Conservation (phyloP, 30 jellyfish, hydroid and myxozoan species). For the Cassiopea andromeda region DNA sequence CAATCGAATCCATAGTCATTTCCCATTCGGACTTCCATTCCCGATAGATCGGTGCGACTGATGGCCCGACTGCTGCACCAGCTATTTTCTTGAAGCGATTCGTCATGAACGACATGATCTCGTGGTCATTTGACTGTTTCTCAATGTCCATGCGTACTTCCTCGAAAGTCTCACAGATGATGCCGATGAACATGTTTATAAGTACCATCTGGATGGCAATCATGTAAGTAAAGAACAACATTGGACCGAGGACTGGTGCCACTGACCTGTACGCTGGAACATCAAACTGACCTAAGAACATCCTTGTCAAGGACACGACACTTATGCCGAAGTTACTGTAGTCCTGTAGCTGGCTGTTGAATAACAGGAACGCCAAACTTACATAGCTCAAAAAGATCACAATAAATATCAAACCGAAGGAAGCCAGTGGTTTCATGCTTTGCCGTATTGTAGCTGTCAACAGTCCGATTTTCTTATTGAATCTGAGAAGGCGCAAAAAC, state of each 20-base stretch:
- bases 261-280: conserved; percentile 60
- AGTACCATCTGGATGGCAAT: conserved; percentile 85
- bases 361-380: conserved; percentile 73
- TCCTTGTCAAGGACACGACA: conserved; percentile 77
- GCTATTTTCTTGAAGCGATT: conserved; percentile 82
- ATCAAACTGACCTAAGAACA: conserved; percentile 91
- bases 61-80: conserved; percentile 78
- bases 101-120: conserved; percentile 81
- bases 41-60: conserved; percentile 87
- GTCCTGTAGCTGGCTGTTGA: conserved; percentile 75
- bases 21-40: conserved; percentile 97
- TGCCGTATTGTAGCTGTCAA: conserved; percentile 81
- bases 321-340: conserved; percentile 64
- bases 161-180: conserved; percentile 96
- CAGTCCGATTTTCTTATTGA: conserved; percentile 82
- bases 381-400: conserved; percentile 89
- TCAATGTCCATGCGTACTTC: conserved; percentile 77
- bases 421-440: conserved; percentile 81
- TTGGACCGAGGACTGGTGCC: conserved; percentile 92
- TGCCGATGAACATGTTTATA: conserved; percentile 90
- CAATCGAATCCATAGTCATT: conserved; percentile 77
- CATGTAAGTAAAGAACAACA: conserved; percentile 89
- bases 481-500: conserved; percentile 88
- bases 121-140: conserved; percentile 83
- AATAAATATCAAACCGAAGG: conserved; percentile 83